A percentile compares a stretch with the other conserved stretches of the same genome.
Evolutionary conservation across 1,140 invertebrate species (phyloP).

Genomic region (Drosophila orosa): DNA sequence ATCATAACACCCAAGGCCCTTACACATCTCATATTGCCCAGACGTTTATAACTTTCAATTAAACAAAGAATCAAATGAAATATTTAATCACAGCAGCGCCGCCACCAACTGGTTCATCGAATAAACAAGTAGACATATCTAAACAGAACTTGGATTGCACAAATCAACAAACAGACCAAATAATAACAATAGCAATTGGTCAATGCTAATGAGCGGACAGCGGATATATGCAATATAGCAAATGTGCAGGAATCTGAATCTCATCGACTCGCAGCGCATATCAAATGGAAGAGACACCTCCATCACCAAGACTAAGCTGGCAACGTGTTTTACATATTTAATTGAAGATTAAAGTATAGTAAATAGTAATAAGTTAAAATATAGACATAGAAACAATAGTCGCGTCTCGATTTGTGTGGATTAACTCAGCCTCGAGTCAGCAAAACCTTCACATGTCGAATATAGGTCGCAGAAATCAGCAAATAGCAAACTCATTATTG

Average conservation of each 20-base stretch:
- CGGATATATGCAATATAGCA: neutral
- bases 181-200: slow-evolving; percentile 9
- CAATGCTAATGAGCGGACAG: neutral
- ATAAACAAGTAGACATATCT: slow-evolving; percentile 20
- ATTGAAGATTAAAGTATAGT: neutral
- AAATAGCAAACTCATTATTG: neutral
- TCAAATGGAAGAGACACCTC: slow-evolving; percentile 6
- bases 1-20: neutral
- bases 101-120: slow-evolving; percentile 12
- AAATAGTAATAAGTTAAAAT: neutral
- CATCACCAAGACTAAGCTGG: neutral
- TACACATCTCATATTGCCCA: neutral
- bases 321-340: slow-evolving; percentile 33
- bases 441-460: neutral
- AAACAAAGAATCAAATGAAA: slow-evolving; percentile 3
- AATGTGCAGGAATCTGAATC: slow-evolving; percentile 32
- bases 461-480: neutral
- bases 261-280: slow-evolving; percentile 29
- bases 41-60: neutral
- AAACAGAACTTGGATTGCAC: slow-evolving; percentile 29
- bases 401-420: no score
- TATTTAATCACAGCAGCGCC: slow-evolving; percentile 5
- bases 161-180: slow-evolving; percentile 11
- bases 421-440: neutral
- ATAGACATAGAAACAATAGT: no score